Evolutionary conservation across 2,113 vertebrate species (phyloP), one percentile per base, ranked within the genome.

Genomic region (Pseudopodoces humilis): DNA sequence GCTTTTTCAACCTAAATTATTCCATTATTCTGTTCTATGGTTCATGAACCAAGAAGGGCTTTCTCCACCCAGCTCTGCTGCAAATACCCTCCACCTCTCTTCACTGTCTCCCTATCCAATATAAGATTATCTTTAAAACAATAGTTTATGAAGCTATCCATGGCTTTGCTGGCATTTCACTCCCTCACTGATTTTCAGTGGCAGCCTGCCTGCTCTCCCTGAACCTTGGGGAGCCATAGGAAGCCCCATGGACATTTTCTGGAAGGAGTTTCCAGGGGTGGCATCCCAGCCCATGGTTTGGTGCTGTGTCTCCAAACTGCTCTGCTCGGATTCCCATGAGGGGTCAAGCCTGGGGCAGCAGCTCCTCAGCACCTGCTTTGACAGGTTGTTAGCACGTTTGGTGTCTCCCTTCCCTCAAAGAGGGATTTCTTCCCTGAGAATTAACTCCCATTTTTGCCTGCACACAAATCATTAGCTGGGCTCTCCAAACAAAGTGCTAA

Each of bases 401-500:
- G 81, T 82, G 88, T 83, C 68, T 96, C 95, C 58, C 95, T 94
- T 69, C 70, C 6, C 28, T 95, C 90, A 71, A 84, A 93, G 68
- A 6, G 1, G 84, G 90, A 86, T 83, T 78, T 90, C 88, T 92
- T 96, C 83, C 89, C 83, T 12, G 77, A 92, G 72, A 96, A 94
- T 98, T 96, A 95, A 91, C 93, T 97, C 95, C 94, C 58, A 0
- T 28, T 95, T 88, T 96, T 91, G 5, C 95, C 86, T 1, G 19
- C 81, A 68, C 92, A 96, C 90, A 87, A 91, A 84, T 97, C 96
- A 97, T 98, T 97, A 98, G 86, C 89, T 30, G 1, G 5, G 86
- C 94, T 96, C 96, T 92, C 94, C 90, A 95, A 96, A 98, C 60
- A 72, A 93, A 97, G 96, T 94, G 92, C 93, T 96, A 98, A 98